Conservation (phyloP, 2,888 invertebrate species). For the Leptopilina drosophilae region DNA sequence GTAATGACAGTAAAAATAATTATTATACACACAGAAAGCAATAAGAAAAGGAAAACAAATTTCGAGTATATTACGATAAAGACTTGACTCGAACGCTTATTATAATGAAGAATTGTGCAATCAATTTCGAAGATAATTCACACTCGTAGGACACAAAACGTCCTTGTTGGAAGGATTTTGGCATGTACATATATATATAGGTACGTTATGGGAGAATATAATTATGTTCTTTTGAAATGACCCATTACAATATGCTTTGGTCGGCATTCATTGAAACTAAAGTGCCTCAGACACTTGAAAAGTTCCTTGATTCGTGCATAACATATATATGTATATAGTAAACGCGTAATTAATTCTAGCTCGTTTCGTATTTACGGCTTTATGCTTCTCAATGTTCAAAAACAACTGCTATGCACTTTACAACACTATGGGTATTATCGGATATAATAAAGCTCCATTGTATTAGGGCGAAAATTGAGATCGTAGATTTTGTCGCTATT, state of each 20-base stretch:
- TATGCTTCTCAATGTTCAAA: conserved; percentile 27
- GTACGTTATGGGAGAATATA: conserved; percentile 49
- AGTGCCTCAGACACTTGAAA: conserved; percentile 64
- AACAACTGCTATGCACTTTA: conserved; percentile 39
- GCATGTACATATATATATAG: conserved; percentile 31
- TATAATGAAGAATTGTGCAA: conserved; percentile 4
- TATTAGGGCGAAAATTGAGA: conserved; percentile 40
- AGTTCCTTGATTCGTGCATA: conserved; percentile 53
- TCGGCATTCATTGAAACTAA: conserved; percentile 66
- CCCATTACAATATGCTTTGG: conserved; percentile 42
- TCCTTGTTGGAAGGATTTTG: conserved; percentile 26
- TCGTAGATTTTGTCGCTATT: conserved; percentile 24
- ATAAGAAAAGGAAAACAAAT: not conserved
- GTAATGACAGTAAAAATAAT: not conserved
- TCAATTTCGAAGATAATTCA: conserved; percentile 48
- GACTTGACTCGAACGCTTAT: conserved; percentile 22
- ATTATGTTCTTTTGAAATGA: conserved; percentile 53
- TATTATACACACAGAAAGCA: not conserved
- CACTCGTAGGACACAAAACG: conserved; percentile 43
- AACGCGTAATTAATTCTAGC: conserved; percentile 53
- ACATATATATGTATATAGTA: conserved; percentile 17
- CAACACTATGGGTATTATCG: conserved; percentile 23
- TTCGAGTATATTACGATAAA: not conserved
- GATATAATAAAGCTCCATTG: conserved; percentile 13
- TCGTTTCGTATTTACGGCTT: conserved; percentile 43